Percentiles rank a stretch among this genome's conserved stretches.
Evolutionary conservation across 2,113 vertebrate species (phyloP).

Genomic region (Vombatus ursinus): DNA sequence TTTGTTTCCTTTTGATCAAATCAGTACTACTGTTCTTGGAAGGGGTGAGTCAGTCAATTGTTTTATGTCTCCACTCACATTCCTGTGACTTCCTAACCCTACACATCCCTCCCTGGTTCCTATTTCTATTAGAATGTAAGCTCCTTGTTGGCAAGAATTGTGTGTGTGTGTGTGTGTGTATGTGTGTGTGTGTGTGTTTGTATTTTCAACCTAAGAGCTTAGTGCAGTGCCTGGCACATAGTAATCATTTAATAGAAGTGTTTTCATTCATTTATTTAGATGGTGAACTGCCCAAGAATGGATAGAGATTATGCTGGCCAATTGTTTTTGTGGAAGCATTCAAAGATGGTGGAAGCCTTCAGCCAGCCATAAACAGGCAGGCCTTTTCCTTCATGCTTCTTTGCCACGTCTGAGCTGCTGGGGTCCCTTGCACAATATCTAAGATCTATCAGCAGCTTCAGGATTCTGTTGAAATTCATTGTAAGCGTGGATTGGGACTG

Average conservation of each 20-base stretch:
- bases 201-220: neutral
- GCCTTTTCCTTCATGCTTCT: neutral
- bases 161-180: neutral
- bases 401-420: neutral
- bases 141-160: neutral
- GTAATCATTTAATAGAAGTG: neutral
- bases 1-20: neutral
- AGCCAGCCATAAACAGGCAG: neutral
- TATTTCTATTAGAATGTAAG: neutral
- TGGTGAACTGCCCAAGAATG: neutral
- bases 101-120: neutral
- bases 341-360: neutral
- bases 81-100: neutral
- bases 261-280: neutral
- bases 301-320: neutral
- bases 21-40: neutral
- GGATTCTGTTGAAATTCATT: neutral
- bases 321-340: neutral
- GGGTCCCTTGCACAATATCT: neutral
- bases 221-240: neutral
- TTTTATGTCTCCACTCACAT: neutral
- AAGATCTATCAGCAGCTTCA: neutral
- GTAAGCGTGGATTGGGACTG: neutral
- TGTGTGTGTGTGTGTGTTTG: neutral
- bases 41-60: neutral